Evolutionary conservation across 2,888 invertebrate species (phyloP), one percentile per base, ranked within the genome.

Genomic region (Ecdyonurus torrentis): DNA sequence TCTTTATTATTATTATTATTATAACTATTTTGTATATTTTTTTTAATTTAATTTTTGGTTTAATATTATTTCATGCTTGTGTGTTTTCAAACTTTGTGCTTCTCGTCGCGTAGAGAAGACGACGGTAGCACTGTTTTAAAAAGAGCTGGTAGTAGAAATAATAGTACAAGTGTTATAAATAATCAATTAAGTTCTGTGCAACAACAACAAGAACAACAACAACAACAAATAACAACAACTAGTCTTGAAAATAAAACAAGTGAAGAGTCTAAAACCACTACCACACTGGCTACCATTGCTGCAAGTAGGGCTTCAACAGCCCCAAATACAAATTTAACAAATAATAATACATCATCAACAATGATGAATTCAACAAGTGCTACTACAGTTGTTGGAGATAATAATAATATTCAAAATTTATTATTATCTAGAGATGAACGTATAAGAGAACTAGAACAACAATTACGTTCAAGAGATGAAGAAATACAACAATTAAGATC

Each of bases 401-500:
- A 50, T 18, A 50, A 50, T 18, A 50, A 55, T 22, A 67, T 79
- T 66, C 74, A 76, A 66, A 67, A 69, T 15, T 64, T 73, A 52
- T 71, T 86, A 64, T 73, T 74, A 59, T 71, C 74, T 66, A 81
- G 83, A 73, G 87, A 89, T 69, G 83, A 86, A 65, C 81, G 85
- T 72, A 92, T 94, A 68, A 81, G 81, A 68, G 87, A 90, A 70
- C 78, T 95, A 72, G 85, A 89, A 76, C 77, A 81, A 69, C 77
- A 85, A 70, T 76, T 91, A 52, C 82, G 84, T 69, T 79, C 81
- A 66, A 83, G 87, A 65, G 88, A 91, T 69, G 84, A 85, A 69
- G 89, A 91, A 75, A 90, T 91, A 72, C 78, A 84, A 70, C 87
- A 91, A 71, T 77, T 95, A 66, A 85, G 89, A 67, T 89, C 89